Base-by-base conservation (phyloP, 2,113 vertebrate species). In the Agelaius phoeniceus region DNA sequence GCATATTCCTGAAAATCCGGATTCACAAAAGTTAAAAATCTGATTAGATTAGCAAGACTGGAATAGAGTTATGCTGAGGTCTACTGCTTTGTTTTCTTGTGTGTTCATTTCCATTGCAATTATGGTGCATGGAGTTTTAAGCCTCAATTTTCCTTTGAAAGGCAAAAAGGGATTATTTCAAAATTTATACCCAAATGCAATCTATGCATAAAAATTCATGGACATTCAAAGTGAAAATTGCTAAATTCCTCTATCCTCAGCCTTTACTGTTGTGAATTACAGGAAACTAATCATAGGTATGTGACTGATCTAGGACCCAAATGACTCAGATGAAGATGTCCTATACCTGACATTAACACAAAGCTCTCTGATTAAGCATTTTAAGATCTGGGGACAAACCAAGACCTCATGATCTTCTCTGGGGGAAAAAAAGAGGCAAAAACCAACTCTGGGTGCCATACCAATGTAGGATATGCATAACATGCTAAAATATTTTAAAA, bases 361-460 rank as follows among this genome's bases (percentile, higher is more conserved):
- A 74, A 77, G 37, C 2, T 17, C 51, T 44, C 44, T 44, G 13
- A 63, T 79, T 13, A 58, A 54, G 5, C 46, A 13, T 58, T 73
- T 14, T 41, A 27, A 69, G 19, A 51, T 14, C 2, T 59, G 21
- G 7, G 30, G 7, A 31, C 30, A 84, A 72, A 20, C 6, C 7
- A 82, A 48, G 23, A 28, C 4, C 27, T 85, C 23, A 49, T 49
- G 15, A 10, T 15, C 11, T 71, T 79, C 81, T 55, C 12, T 61
- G 17, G 6, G 6, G 6, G 3, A 37, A 33, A 19, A 85, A 23
- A 31, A 26, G 8, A 26, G 5, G 1, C 1, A 55, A 54, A 61
- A 84, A 1, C 0, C 7, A 62, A 6, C 10, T 37, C 7, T 54
- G 27, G 3, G 2, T 65, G 22, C 9, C 80, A 4, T 31, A 80